Percentiles rank a stretch among this genome's conserved stretches.
These are phyloP conservation scores for Corythornis vintsioides DNA, from an alignment of 2,113 vertebrate species.

Conservation along the genomic window DNA sequence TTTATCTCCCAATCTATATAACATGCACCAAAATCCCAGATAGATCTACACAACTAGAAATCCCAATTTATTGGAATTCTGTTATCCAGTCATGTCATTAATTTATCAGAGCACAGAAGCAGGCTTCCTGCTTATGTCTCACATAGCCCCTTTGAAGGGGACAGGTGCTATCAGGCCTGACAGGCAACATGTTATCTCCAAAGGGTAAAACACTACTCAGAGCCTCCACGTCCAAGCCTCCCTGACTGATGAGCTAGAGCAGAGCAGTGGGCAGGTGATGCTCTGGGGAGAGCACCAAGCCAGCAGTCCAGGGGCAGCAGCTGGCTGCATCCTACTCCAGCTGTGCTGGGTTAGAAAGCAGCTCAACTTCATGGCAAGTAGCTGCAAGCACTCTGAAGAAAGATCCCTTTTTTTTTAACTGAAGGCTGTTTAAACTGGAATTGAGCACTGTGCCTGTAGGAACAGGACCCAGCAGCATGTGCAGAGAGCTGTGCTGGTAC, in stretches of 20 bases:
- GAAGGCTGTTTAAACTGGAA: background rate
- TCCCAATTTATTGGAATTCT: background rate
- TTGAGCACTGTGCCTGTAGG: background rate
- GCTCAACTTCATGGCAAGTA: background rate
- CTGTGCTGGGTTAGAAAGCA: background rate
- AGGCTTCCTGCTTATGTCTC: background rate
- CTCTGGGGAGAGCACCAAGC: background rate
- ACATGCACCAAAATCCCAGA: background rate
- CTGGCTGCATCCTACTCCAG: background rate
- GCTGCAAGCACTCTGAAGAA: background rate
- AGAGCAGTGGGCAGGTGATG: background rate
- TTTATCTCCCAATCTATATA: background rate
- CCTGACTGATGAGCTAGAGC: background rate
- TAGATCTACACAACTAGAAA: background rate
- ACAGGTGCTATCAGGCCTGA: background rate
- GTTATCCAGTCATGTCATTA: background rate
- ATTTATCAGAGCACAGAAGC: background rate
- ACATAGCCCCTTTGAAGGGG: background rate
- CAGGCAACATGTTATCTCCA: background rate
- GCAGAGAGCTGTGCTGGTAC: slow-evolving; percentile 1
- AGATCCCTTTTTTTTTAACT: background rate
- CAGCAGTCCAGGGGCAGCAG: background rate
- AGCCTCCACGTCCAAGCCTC: background rate
- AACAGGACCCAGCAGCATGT: slow-evolving; percentile 40
- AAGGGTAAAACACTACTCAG: background rate